Base-by-base conservation (phyloP, 1,140 invertebrate genomes). In the Bathynomus jamesi region DNA sequence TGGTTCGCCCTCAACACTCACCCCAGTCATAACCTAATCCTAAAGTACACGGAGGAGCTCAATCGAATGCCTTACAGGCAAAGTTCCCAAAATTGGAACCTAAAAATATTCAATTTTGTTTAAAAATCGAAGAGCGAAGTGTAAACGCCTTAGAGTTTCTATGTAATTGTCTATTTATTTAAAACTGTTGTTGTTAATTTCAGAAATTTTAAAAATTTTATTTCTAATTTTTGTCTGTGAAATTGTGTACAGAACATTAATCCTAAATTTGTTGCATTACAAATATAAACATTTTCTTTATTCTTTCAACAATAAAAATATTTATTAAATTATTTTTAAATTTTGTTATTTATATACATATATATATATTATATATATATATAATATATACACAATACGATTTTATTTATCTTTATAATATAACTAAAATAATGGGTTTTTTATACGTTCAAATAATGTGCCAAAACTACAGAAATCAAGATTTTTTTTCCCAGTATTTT, bases 1-100 rank as follows among this genome's bases (percentile, higher is more conserved):
- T 98, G 96, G 95, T 98, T 98, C 81, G 88, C 89, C n/a, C 88
- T 94, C 80, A 97, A 98, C 83, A 98, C 96, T 28, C 96, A 98
- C 84, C 96, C 95, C 53, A 95, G 94, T 76, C 95, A 97, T 81
- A 95, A 95, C 84, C 86, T 97, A 78, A 98, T 99, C 78, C 87
- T 97, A 65, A 95, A 96, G 81, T 98, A 96, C 82, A 98, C 95
- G 1, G 95, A 97, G 79, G 94, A 97, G 79, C 84, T 98, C 73
- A 98, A 98, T 81, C 87, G 90, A 65, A 95, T 96, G 89, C 92
- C 92, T 28, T 94, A 81, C 85, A 65, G 95, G 78, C 94, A 96
- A 81, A 98, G 82, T 98, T 98, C 82, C 96, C 95, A 0, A 88
- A 93, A 27, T 84, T 99, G 28, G 95, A 98, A 82, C 94, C 95